phyloP scores from a whole-genome alignment of 2,797 vertebrate species.

The Dryobates pubescens region DNA sequence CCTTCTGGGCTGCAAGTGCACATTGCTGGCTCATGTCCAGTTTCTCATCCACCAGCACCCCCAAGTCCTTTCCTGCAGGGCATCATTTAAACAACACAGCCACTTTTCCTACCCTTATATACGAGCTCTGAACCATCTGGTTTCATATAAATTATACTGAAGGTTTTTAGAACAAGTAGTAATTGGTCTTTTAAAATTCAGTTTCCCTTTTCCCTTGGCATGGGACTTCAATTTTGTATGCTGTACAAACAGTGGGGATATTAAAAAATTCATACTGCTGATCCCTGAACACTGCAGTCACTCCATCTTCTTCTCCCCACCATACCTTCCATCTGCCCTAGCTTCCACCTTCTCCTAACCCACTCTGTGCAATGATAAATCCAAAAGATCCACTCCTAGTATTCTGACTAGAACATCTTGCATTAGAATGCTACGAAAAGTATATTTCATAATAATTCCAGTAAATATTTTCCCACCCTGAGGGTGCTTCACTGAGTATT shows the following conservation, averaged over 20 bases:
- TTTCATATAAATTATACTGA: not conserved
- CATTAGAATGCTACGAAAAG: not conserved
- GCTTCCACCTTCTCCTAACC: not conserved
- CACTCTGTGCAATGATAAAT: not conserved
- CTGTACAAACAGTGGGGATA: not conserved
- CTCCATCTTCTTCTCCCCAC: not conserved
- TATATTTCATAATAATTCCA: not conserved
- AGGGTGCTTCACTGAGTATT: not conserved
- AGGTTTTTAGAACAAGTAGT: not conserved
- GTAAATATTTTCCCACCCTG: constrained; percentile 39
- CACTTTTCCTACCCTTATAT: not conserved
- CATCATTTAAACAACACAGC: not conserved
- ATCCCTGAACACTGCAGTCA: not conserved
- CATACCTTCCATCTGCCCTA: not conserved
- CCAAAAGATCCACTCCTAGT: not conserved
- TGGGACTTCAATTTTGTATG: not conserved
- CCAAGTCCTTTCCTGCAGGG: no score
- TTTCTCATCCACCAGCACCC: no score
- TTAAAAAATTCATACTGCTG: not conserved
- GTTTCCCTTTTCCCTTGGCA: not conserved
- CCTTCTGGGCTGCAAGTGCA: no score
- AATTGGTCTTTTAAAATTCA: not conserved
- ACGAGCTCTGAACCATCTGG: not conserved
- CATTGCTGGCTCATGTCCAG: no score
- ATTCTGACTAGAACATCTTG: not conserved